Evolutionary conservation across 2,113 vertebrate species (phyloP).

Genomic region (Mus pahari): DNA sequence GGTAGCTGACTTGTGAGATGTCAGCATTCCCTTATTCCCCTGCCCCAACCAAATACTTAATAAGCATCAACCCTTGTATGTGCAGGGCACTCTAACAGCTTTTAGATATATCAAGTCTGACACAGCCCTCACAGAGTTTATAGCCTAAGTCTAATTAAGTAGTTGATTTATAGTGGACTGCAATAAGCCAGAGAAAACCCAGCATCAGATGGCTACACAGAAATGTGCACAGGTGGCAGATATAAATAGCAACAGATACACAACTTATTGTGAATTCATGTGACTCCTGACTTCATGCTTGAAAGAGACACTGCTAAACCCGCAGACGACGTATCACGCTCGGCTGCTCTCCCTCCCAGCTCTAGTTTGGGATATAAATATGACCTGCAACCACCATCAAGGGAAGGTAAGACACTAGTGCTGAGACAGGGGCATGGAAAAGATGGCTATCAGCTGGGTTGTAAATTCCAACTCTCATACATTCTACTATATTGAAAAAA

Average conservation of each 20-base stretch:
- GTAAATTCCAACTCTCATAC: neutral
- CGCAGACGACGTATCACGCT: neutral
- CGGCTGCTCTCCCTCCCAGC: neutral
- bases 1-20: neutral
- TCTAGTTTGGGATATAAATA: neutral
- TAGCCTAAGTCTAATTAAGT: neutral
- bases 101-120: neutral
- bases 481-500: neutral
- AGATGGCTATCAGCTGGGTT: neutral
- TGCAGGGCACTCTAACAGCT: neutral
- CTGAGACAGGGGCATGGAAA: neutral
- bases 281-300: neutral
- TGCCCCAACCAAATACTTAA: neutral
- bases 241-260: conserved; percentile 29
- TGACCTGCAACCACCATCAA: neutral
- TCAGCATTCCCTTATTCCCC: conserved; percentile 6
- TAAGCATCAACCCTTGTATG: neutral
- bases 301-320: neutral
- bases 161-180: neutral
- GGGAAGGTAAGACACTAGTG: neutral
- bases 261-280: neutral
- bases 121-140: neutral
- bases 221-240: neutral
- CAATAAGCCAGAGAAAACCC: neutral
- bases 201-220: neutral